These are phyloP conservation scores for Eilema depressum DNA, from an alignment of 2,888 invertebrate genomes.

Conservation along the genomic window DNA sequence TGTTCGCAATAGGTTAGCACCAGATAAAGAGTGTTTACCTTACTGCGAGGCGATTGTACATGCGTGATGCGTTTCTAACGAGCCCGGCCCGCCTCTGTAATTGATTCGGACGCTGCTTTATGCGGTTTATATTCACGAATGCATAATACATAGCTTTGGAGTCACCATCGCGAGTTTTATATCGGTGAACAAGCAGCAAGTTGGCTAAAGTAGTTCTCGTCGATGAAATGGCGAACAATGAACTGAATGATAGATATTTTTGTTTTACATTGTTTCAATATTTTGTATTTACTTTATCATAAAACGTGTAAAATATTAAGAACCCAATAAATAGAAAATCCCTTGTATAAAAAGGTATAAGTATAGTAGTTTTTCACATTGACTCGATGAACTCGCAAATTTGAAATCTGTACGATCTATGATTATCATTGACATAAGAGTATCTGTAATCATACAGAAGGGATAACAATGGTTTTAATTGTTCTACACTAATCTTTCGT, in stretches of 20 bases:
- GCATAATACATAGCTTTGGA: slow-evolving; percentile 83
- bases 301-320: no score
- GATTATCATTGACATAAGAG: no score
- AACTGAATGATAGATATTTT: slow-evolving; percentile 52
- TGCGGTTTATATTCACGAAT: slow-evolving; percentile 85
- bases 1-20: slow-evolving; percentile 81
- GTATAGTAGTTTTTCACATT: no score
- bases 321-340: no score
- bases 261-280: slow-evolving; percentile 2
- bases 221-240: slow-evolving; percentile 65
- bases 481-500: background rate
- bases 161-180: slow-evolving; percentile 66
- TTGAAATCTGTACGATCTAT: no score
- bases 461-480: background rate
- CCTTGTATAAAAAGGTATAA: no score
- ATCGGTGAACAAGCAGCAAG: slow-evolving; percentile 60
- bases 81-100: slow-evolving; percentile 78
- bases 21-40: slow-evolving; percentile 82
- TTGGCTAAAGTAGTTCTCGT: slow-evolving; percentile 54
- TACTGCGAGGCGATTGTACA: slow-evolving; percentile 80
- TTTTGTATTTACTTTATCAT: background rate
- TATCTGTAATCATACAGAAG: no score
- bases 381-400: no score
- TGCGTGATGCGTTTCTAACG: slow-evolving; percentile 87
- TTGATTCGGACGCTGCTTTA: slow-evolving; percentile 84